Base-by-base conservation (phyloP, 2,113 vertebrate species). In the Orientallactaga bullata region DNA sequence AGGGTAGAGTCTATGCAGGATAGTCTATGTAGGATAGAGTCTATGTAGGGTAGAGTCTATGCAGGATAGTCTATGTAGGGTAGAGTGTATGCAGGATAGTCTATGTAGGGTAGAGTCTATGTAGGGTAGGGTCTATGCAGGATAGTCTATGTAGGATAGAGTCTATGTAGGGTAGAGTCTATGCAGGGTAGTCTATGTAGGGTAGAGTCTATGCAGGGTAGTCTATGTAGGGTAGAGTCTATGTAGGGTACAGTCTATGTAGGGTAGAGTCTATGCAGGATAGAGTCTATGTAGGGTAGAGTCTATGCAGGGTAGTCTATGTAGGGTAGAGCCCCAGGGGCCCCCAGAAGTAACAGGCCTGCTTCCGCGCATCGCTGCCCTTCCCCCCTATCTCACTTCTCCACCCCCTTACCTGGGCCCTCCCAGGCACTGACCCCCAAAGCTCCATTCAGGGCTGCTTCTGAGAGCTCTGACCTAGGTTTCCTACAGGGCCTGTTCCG, bases 41-140 rank as follows among this genome's bases (percentile, higher is more conserved):
- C 68, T 35, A 3, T 3, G 18, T 7, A 16, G 7, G 1, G 5
- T 3, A 26, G 68, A 74, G 21, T 47, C n/a, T n/a, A n/a, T n/a
- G n/a, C n/a, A n/a, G n/a, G n/a, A n/a, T n/a, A 0, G 21, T 73
- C 68, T 35, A 3, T 3, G 18, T 7, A 16, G 7, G 1, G 5
- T 3, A 26, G 68, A 74, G 21, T 47, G n/a, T n/a, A n/a, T n/a
- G n/a, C n/a, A n/a, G n/a, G n/a, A n/a, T n/a, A 0, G 21, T 73
- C 68, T 35, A 3, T 3, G 18, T 7, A 16, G 7, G 1, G 5
- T 3, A 26, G 68, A 0, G 21, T 73, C 68, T 35, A 3, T 3
- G 18, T 7, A 16, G 7, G 1, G 5, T 3, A 26, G 68, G 69
- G 21, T 47, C n/a, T n/a, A n/a, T n/a, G n/a, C n/a, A n/a, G n/a